A percentile compares a stretch with the other conserved stretches of the same genome.
Evolutionary conservation across 2,888 invertebrate genomes (phyloP).

Genomic region (Lasioglossum morio): DNA sequence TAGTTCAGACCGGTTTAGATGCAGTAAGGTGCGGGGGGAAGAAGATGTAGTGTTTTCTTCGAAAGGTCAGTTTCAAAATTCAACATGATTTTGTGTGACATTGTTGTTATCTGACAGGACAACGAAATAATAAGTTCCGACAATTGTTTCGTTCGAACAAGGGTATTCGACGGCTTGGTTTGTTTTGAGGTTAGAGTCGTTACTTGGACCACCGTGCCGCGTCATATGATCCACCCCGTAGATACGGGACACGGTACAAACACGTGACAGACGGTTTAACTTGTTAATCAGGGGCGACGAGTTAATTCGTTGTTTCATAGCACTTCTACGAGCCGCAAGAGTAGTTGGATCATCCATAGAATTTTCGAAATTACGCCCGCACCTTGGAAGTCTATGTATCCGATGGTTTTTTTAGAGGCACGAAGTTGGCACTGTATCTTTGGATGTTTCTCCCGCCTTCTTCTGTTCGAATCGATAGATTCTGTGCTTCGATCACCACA

Average conservation of each 20-base stretch:
- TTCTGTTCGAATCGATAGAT: neutral
- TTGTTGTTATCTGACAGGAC: neutral
- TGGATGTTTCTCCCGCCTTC: neutral
- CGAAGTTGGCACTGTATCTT: neutral
- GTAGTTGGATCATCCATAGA: neutral
- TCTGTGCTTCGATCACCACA: neutral
- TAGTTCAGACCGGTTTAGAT: neutral
- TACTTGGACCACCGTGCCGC: neutral
- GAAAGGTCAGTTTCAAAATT: neutral
- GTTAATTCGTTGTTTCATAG: neutral
- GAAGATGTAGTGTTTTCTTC: neutral
- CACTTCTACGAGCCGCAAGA: neutral
- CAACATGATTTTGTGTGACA: neutral
- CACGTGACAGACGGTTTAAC: conserved; percentile 43
- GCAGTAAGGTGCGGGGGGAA: neutral
- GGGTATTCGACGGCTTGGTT: neutral
- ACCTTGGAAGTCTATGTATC: neutral
- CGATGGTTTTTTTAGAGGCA: neutral
- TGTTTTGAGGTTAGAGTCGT: conserved; percentile 7
- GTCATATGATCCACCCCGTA: neutral
- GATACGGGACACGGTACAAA: neutral
- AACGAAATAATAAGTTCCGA: neutral
- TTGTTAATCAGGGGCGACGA: conserved; percentile 26
- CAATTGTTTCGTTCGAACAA: neutral
- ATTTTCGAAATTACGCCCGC: neutral